Percentiles rank a stretch among this genome's conserved stretches.
phyloP scores from a whole-genome alignment of 23 tunicate species.

The Trididemnum miniatum region DNA sequence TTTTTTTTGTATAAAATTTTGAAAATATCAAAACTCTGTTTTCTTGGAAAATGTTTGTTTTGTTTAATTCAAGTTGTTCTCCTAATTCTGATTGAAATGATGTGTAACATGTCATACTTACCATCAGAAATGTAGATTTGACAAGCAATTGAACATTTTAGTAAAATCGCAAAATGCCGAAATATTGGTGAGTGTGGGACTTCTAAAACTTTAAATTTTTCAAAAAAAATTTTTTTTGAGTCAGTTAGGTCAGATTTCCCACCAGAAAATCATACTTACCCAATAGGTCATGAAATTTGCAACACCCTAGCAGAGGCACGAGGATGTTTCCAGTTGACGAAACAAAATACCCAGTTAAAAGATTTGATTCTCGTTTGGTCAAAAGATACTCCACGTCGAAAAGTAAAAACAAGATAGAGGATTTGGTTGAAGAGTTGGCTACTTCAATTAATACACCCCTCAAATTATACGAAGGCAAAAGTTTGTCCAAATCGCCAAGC shows the following conservation, averaged over 20 bases:
- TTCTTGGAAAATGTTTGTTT: neutral
- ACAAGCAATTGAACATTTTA: conserved; percentile 4
- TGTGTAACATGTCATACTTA: conserved; percentile 17
- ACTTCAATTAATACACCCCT: no score
- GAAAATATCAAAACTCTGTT: neutral
- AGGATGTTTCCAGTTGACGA: no score
- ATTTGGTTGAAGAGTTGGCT: neutral
- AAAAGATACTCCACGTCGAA: neutral
- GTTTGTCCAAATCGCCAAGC: no score
- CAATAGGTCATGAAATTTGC: neutral
- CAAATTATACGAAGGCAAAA: no score
- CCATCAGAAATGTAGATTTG: neutral
- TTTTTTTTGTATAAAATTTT: neutral
- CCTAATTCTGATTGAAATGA: conserved; percentile 13
- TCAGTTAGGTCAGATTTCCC: neutral
- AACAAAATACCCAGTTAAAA: no score
- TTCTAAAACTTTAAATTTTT: conserved; percentile 10
- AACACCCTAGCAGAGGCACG: neutral
- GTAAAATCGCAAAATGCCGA: neutral
- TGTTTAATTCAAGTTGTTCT: conserved; percentile 2
- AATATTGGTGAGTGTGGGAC: conserved; percentile 19
- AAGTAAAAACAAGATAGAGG: neutral
- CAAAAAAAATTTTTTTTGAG: conserved; percentile 20
- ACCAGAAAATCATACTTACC: conserved; percentile 13
- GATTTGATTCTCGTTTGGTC: neutral